A percentile compares a stretch with the other conserved stretches of the same genome.
phyloP scores from a whole-genome alignment of 2,797 vertebrate genomes.

The Otolemur crassicaudatus region DNA sequence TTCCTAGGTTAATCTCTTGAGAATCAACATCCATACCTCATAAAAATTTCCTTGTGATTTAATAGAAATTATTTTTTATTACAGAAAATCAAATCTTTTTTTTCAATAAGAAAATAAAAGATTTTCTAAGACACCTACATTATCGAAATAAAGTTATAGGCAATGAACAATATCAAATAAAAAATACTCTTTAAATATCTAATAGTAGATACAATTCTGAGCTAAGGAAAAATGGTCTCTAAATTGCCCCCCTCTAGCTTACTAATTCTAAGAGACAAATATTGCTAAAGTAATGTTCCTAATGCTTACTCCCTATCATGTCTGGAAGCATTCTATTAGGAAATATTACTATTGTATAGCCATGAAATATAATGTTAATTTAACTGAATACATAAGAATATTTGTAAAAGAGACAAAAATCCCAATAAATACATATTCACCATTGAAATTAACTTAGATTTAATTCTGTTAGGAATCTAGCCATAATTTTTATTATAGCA shows the following conservation, averaged over 20 bases:
- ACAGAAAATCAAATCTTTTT: background rate
- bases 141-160: background rate
- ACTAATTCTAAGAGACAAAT: background rate
- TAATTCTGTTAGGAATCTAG: background rate
- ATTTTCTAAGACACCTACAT: background rate
- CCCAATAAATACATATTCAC: background rate
- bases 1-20: background rate
- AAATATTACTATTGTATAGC: background rate
- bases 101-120: background rate
- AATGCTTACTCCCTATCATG: background rate
- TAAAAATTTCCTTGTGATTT: conserved; percentile 5
- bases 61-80: conserved; percentile 16
- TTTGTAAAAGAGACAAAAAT: background rate
- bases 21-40: background rate
- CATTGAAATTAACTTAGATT: background rate
- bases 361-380: background rate
- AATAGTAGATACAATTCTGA: background rate
- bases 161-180: background rate
- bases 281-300: background rate
- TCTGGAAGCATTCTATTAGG: background rate
- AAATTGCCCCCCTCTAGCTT: background rate
- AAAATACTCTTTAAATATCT: background rate
- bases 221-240: background rate
- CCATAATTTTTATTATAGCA: background rate
- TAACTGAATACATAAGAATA: background rate